Evolutionary conservation across 2,888 invertebrate genomes (phyloP).

Genomic region (Oscheius sp.): DNA sequence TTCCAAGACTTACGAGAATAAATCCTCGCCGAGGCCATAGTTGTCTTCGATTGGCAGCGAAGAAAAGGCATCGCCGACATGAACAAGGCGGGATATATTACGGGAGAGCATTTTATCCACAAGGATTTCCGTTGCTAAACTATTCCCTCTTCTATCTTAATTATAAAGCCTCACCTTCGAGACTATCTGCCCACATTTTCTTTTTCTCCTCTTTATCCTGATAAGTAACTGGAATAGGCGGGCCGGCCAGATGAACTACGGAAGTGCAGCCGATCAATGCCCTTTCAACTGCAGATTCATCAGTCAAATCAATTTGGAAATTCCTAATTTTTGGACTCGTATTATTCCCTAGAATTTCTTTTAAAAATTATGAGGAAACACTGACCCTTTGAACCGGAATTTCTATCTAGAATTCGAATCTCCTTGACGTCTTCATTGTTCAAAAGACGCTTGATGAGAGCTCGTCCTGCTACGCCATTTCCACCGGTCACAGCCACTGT

Average conservation of each 20-base stretch:
- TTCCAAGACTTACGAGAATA: conserved; percentile 42
- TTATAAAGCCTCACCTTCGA: conserved; percentile 33
- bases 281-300: conserved; percentile 30
- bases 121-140: conserved; percentile 59
- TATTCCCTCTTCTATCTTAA: not conserved
- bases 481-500: conserved; percentile 65
- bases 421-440: conserved; percentile 55
- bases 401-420: conserved; percentile 58
- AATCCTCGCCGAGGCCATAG: conserved; percentile 63
- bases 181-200: conserved; percentile 50
- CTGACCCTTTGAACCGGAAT: not conserved
- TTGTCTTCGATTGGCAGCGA: conserved; percentile 64
- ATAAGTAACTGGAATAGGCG: conserved; percentile 42
- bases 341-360: not conserved
- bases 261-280: conserved; percentile 54
- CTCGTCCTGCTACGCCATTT: conserved; percentile 60
- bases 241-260: conserved; percentile 46
- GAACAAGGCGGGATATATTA: conserved; percentile 53
- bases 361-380: conserved; percentile 22
- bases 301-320: conserved; percentile 13
- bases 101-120: conserved; percentile 55
- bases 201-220: conserved; percentile 34
- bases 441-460: conserved; percentile 55
- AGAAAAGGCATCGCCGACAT: conserved; percentile 65
- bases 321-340: not conserved